These are phyloP conservation scores for Branchinecta lynchi DNA, from an alignment of 1,140 invertebrate species.

Conservation along the genomic window DNA sequence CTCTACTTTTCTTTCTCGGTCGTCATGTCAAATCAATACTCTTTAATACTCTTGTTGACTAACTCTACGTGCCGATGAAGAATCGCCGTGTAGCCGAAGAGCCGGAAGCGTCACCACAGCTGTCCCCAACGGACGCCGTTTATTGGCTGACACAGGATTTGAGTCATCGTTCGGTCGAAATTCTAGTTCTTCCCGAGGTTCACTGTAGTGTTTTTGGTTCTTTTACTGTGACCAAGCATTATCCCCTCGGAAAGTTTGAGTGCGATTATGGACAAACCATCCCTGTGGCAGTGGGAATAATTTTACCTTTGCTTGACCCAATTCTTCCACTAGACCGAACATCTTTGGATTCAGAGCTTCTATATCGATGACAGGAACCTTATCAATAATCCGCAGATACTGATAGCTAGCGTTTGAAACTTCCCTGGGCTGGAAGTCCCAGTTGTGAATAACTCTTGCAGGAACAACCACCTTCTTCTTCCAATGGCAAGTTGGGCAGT, in stretches of 20 bases:
- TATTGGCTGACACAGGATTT: too few relatives aligned
- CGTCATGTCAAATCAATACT: too few relatives aligned
- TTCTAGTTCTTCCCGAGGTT: too few relatives aligned
- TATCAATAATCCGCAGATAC: constrained; percentile 30
- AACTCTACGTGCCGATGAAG: too few relatives aligned
- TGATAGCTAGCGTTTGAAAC: constrained; percentile 33
- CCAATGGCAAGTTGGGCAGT: constrained; percentile 38
- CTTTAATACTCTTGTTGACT: too few relatives aligned
- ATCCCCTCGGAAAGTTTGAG: constrained; percentile 16
- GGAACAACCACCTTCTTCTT: constrained; percentile 35
- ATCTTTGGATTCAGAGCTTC: constrained; percentile 34
- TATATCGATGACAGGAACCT: constrained; percentile 32
- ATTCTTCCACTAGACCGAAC: constrained; percentile 36
- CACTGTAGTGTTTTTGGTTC: background rate
- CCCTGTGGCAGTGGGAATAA: constrained; percentile 30
- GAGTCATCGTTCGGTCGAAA: too few relatives aligned
- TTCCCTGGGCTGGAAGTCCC: constrained; percentile 35
- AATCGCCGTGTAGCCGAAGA: too few relatives aligned
- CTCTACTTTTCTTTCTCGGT: too few relatives aligned
- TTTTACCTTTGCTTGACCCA: constrained; percentile 32
- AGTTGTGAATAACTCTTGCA: constrained; percentile 37
- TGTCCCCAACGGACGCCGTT: too few relatives aligned
- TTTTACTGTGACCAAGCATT: too few relatives aligned
- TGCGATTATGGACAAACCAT: too few relatives aligned
- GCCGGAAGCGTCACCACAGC: too few relatives aligned